These are phyloP conservation scores for Nematopogon swammerdamellus DNA, from an alignment of 2,888 invertebrate genomes.

Conservation along the genomic window DNA sequence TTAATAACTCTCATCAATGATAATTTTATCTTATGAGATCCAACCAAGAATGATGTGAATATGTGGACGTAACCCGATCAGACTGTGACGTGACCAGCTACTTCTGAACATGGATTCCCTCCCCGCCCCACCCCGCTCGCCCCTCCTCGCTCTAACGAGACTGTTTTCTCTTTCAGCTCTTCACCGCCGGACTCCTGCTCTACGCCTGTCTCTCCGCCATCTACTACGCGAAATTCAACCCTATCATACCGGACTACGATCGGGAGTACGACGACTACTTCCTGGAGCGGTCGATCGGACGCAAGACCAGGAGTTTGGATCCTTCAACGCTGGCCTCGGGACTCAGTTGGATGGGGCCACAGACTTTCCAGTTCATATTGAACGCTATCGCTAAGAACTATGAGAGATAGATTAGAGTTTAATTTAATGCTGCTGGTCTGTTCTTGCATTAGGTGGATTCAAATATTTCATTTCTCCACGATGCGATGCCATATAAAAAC, in stretches of 20 bases:
- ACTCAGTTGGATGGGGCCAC: conserved; percentile 55
- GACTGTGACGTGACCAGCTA: no score
- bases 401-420: no score
- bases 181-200: conserved; percentile 74
- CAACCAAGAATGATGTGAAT: no score
- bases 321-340: conserved; percentile 35
- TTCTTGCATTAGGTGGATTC: no score
- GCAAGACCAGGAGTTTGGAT: conserved; percentile 39
- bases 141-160: not conserved
- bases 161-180: conserved; percentile 57
- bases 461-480: no score
- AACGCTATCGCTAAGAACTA: conserved; percentile 49
- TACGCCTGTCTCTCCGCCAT: conserved; percentile 85
- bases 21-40: no score
- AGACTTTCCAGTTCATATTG: conserved; percentile 65
- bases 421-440: no score
- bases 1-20: no score
- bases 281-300: conserved; percentile 62
- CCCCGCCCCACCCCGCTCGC: no score
- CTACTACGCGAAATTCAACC: conserved; percentile 85
- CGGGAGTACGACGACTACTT: conserved; percentile 72
- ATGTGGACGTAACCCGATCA: no score
- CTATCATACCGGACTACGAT: conserved; percentile 73
- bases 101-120: no score
- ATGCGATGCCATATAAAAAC: no score